Conservation (phyloP, 2,113 vertebrate genomes). For the Agapornis roseicollis region DNA sequence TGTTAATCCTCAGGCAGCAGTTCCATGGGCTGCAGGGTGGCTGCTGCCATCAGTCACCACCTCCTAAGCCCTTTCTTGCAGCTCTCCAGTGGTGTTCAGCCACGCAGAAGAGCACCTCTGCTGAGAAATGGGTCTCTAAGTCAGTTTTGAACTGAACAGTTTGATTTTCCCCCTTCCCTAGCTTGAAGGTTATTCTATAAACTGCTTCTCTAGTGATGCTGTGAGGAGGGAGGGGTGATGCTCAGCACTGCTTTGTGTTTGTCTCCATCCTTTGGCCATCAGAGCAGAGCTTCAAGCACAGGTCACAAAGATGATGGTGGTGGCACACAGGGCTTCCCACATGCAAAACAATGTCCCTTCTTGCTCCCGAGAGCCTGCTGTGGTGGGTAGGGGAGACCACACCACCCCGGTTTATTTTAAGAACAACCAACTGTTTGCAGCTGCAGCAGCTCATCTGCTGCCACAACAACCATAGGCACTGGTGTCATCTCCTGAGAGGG, state of each 20-base stretch:
- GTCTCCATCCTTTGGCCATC: background rate
- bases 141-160: background rate
- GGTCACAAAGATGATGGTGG: background rate
- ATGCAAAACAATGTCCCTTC: background rate
- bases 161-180: background rate
- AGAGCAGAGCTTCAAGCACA: fast-evolving
- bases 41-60: background rate
- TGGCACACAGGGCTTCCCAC: background rate
- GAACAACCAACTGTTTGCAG: background rate
- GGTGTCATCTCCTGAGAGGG: fast-evolving
- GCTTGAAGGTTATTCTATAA: background rate
- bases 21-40: background rate
- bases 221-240: fast-evolving
- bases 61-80: background rate
- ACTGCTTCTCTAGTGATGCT: background rate
- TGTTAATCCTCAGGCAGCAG: background rate
- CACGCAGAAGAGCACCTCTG: background rate
- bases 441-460: background rate
- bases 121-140: background rate
- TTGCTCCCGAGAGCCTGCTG: background rate
- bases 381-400: background rate
- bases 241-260: background rate
- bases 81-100: background rate
- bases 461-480: fast-evolving
- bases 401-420: background rate